Base-by-base conservation (phyloP, 2,113 vertebrate species). In the Vulpes vulpes region DNA sequence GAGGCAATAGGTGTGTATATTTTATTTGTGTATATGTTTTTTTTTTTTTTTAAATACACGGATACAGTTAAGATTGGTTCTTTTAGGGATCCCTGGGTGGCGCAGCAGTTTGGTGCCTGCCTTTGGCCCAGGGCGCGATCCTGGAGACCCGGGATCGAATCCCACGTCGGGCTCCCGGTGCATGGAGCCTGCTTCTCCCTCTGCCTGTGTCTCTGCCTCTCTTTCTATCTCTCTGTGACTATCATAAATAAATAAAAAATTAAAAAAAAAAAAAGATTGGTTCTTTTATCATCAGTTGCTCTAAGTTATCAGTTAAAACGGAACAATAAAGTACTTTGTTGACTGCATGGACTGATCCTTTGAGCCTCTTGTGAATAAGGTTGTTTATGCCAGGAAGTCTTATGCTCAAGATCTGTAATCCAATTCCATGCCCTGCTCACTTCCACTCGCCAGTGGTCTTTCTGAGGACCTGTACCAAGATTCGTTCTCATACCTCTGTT, bases 381-480 rank as follows among this genome's bases (percentile, higher is more conserved):
- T 85, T 98, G 96, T 96, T 97, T 94, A 96, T 65, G 91, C 97
- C 96, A 98, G 91, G 88, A 97, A 92, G 65, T 96, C 89, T 93
- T 97, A 67, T 95, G 91, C 89, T 96, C 35, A 88, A 84, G 53
- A 82, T 91, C 88, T 93, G 97, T 95, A 97, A 97, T 78, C 93
- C 78, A 89, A 43, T 83, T 96, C 93, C 35, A n/a, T 85, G 69
- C 59, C 78, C 89, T 93, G 85, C 85, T 98, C 74, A 89, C 74
- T 95, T 97, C 92, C 27, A 91, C 25, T 95, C 78, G 91, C 94
- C 85, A 86, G 2, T 87, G 95, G 62, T 85, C 57, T 95, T 84
- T 87, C 35, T 92, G 88, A 96, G 81, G 62, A 96, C 60, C 67
- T 89, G 51, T 64, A 96, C 94, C 59, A 90, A 91, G 55, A 79